Conservation (phyloP, 2,113 vertebrate genomes). For the Psittacula cyanocephala region DNA sequence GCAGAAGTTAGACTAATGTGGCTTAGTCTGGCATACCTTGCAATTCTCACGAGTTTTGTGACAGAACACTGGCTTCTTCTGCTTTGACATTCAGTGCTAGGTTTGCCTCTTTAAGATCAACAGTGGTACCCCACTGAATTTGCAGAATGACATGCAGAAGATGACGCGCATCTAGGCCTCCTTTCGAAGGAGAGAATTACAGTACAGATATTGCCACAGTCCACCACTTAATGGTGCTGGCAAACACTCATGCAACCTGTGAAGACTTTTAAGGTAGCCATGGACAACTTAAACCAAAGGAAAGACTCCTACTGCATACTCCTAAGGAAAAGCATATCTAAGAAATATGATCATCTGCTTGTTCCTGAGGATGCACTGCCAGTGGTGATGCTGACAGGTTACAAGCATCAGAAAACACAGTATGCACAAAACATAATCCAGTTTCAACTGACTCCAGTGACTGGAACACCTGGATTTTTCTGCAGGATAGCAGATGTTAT, state of each 20-base stretch:
- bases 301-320: neutral
- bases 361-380: neutral
- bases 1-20: neutral
- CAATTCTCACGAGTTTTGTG: neutral
- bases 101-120: neutral
- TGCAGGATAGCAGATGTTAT: neutral
- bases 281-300: neutral
- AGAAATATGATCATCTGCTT: rapidly evolving
- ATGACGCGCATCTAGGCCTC: neutral
- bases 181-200: neutral
- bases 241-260: neutral
- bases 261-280: neutral
- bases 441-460: neutral
- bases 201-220: neutral
- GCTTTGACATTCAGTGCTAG: neutral
- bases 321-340: neutral
- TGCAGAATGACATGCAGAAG: neutral
- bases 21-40: neutral
- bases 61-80: neutral
- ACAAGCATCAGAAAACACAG: neutral
- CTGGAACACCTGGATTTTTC: neutral
- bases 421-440: neutral
- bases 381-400: neutral
- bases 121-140: neutral
- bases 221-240: neutral